Percentiles rank a stretch among this genome's conserved stretches.
Conservation (phyloP, 2,888 invertebrate genomes). For the Xestia rhomboidea region DNA sequence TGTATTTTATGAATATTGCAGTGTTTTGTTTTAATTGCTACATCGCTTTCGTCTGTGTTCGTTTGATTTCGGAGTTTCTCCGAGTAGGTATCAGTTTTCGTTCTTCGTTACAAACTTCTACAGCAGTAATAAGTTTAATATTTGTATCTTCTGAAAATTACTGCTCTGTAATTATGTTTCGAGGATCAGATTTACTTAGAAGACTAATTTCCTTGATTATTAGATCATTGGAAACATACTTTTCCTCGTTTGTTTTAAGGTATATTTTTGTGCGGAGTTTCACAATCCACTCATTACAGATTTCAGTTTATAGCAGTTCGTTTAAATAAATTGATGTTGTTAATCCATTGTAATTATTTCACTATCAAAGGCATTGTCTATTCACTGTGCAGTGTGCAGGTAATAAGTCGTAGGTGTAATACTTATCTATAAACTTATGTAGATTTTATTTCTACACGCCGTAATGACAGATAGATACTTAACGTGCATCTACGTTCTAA, state of each 20-base stretch:
- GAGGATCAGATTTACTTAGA: background rate
- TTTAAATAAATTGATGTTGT: background rate
- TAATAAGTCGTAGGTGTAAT: background rate
- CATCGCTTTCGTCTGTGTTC: conserved; percentile 36
- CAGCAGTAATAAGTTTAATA: background rate
- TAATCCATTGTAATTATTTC: background rate
- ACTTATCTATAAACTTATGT: background rate
- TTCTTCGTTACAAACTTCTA: conserved; percentile 24
- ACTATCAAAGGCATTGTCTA: background rate
- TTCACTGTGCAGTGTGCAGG: background rate
- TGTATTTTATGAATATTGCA: conserved; percentile 44
- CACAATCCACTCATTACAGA: background rate
- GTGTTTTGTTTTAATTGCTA: conserved; percentile 52
- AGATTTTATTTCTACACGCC: background rate
- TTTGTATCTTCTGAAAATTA: conserved; percentile 17
- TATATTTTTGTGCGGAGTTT: background rate
- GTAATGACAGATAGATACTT: background rate
- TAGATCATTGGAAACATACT: background rate
- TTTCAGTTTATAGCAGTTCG: background rate
- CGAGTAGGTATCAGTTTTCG: conserved; percentile 25
- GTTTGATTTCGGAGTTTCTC: conserved; percentile 43
- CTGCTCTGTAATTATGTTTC: background rate
- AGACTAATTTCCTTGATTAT: conserved; percentile 1
- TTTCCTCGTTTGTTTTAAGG: background rate
- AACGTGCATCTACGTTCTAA: background rate